Evolutionary conservation across 1,140 invertebrate genomes (phyloP).

Genomic region (Carcinoscorpius rotundicauda): DNA sequence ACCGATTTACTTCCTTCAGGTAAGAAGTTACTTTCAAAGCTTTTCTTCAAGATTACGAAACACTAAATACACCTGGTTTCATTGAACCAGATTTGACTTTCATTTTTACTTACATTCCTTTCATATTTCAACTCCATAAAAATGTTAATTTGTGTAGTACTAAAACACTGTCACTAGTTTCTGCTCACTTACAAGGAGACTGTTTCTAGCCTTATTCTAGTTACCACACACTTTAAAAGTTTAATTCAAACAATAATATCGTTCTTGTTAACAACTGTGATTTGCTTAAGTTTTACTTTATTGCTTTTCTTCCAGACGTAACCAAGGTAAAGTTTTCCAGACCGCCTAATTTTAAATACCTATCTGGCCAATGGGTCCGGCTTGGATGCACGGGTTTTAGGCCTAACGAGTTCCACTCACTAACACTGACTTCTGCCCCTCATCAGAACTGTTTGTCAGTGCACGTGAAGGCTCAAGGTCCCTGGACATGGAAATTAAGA

Average conservation of each 20-base stretch:
- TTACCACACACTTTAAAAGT: background rate
- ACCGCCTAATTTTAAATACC: conserved; percentile 91
- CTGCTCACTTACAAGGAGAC: too few relatives aligned
- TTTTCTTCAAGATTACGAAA: background rate
- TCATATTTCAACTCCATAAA: conserved; percentile 23
- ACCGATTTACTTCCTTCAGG: conserved; percentile 90
- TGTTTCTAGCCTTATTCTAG: too few relatives aligned
- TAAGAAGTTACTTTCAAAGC: conserved; percentile 20
- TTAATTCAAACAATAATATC: too few relatives aligned
- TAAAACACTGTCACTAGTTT: too few relatives aligned
- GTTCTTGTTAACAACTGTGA: too few relatives aligned
- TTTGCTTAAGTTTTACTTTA: conserved; percentile 4
- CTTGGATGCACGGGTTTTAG: conserved; percentile 85
- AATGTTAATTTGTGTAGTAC: background rate
- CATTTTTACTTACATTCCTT: conserved; percentile 60
- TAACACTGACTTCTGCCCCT: conserved; percentile 94
- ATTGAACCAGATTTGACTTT: too few relatives aligned
- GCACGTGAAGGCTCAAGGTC: conserved; percentile 96
- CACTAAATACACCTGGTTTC: too few relatives aligned
- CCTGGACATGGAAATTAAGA: conserved; percentile 97
- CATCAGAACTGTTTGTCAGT: conserved; percentile 95
- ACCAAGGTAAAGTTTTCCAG: conserved; percentile 48
- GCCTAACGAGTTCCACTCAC: conserved; percentile 91
- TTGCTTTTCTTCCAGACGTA: conserved; percentile 35
- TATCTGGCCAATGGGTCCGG: conserved; percentile 77